phyloP scores from a whole-genome alignment of 2,797 vertebrate genomes.

The Chromis chromis region DNA sequence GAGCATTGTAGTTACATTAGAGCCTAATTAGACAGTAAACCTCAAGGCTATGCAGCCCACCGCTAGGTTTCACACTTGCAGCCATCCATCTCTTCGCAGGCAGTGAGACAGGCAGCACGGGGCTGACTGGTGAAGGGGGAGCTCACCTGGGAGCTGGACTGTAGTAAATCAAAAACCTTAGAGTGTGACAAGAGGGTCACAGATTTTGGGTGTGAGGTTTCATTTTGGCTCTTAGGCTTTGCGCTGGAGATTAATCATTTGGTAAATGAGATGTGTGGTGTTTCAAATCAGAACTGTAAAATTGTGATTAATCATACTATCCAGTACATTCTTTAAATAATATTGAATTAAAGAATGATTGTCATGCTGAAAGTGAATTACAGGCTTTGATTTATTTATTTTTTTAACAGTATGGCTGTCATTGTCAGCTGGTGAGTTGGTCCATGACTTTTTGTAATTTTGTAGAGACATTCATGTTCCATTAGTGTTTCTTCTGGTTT shows the following conservation, averaged over 20 bases:
- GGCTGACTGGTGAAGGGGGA: slow-evolving; percentile 18
- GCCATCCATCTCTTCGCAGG: slow-evolving; percentile 79
- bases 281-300: slow-evolving; percentile 7
- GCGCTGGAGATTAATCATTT: slow-evolving; percentile 46
- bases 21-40: slow-evolving; percentile 83
- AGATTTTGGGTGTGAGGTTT: slow-evolving; percentile 45
- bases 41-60: slow-evolving; percentile 80
- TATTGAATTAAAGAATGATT: background rate
- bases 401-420: too few relatives aligned
- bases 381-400: background rate
- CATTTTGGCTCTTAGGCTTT: slow-evolving; percentile 44
- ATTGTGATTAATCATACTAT: background rate
- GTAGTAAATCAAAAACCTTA: slow-evolving; percentile 68
- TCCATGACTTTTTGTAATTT: background rate
- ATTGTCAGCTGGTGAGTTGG: background rate
- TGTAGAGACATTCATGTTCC: background rate
- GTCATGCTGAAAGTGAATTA: background rate
- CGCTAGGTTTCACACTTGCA: slow-evolving; percentile 75
- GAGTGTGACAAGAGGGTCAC: slow-evolving; percentile 54
- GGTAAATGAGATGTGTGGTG: slow-evolving; percentile 19
- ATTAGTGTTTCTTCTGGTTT: background rate
- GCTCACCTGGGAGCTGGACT: slow-evolving; percentile 69
- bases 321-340: background rate
- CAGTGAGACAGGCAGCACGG: slow-evolving; percentile 27
- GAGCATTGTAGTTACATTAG: slow-evolving; percentile 82